These are phyloP conservation scores for Pasiphila rectangulata DNA, from an alignment of 2,888 invertebrate species.

Conservation along the genomic window DNA sequence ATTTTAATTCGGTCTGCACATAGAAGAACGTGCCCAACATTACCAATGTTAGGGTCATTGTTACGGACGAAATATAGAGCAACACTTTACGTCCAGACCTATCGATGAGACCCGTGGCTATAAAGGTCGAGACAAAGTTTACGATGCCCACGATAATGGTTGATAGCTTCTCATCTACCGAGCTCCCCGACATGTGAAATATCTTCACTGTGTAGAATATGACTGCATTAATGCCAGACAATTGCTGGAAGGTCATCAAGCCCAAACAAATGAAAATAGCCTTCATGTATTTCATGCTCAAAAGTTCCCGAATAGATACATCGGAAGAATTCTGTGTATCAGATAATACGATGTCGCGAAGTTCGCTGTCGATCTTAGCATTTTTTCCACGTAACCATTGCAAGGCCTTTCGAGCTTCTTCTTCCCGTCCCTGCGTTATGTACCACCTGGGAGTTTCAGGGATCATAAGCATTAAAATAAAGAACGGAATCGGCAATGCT, in stretches of 20 bases:
- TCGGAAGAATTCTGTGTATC: slow-evolving; percentile 84
- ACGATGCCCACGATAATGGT: slow-evolving; percentile 94
- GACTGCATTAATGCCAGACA: slow-evolving; percentile 97
- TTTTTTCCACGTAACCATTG: slow-evolving; percentile 91
- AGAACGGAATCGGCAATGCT: slow-evolving; percentile 87
- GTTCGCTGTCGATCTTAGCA: slow-evolving; percentile 88
- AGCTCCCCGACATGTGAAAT: slow-evolving; percentile 91
- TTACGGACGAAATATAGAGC: slow-evolving; percentile 89
- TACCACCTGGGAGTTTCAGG: slow-evolving; percentile 98
- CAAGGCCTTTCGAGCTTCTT: slow-evolving; percentile 88
- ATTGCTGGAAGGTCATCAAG: slow-evolving; percentile 97
- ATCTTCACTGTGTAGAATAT: slow-evolving; percentile 96
- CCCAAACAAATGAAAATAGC: slow-evolving; percentile 91
- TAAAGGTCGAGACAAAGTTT: slow-evolving; percentile 93
- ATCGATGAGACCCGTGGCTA: slow-evolving; percentile 93
- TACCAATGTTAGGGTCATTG: slow-evolving; percentile 88
- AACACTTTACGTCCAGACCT: slow-evolving; percentile 93
- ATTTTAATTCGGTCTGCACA: slow-evolving; percentile 64
- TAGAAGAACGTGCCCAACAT: slow-evolving; percentile 90
- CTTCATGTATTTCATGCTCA: slow-evolving; percentile 85
- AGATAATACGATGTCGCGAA: slow-evolving; percentile 86
- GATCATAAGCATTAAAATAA: slow-evolving; percentile 90
- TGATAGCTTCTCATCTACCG: slow-evolving; percentile 87
- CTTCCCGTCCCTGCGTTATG: slow-evolving; percentile 87
- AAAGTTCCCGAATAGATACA: slow-evolving; percentile 84